A percentile compares a stretch with the other conserved stretches of the same genome.
These are phyloP conservation scores for Thyatira batis DNA, from an alignment of 2,888 invertebrate species.

Conservation along the genomic window DNA sequence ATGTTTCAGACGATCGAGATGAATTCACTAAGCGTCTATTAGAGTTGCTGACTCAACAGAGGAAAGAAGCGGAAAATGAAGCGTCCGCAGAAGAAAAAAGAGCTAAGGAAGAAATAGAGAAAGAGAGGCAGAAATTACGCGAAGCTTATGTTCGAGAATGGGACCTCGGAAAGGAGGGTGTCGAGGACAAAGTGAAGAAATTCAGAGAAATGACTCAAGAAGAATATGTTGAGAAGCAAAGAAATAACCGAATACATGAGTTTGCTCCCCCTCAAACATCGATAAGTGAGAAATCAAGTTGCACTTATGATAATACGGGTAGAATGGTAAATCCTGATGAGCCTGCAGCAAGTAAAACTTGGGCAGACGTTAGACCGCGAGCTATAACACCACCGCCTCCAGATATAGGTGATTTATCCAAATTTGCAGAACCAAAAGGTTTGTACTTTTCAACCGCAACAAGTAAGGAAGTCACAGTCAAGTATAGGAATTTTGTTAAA, in stretches of 20 bases:
- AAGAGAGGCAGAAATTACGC: slow-evolving; percentile 74
- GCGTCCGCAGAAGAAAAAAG: slow-evolving; percentile 67
- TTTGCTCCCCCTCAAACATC: slow-evolving; percentile 87
- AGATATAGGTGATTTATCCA: slow-evolving; percentile 38
- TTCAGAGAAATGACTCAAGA: slow-evolving; percentile 86
- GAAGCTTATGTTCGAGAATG: slow-evolving; percentile 85
- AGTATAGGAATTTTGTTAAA: slow-evolving; percentile 68
- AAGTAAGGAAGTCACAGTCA: slow-evolving; percentile 42
- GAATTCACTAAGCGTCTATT: slow-evolving; percentile 67
- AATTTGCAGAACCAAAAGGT: slow-evolving; percentile 48
- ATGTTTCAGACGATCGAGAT: slow-evolving; percentile 62
- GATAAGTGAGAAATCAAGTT: slow-evolving; percentile 36
- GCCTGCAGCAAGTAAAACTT: slow-evolving; percentile 42
- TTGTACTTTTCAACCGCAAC: slow-evolving; percentile 63
- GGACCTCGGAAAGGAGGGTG: slow-evolving; percentile 87
- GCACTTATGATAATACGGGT: slow-evolving; percentile 60
- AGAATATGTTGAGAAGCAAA: slow-evolving; percentile 89
- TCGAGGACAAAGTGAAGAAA: slow-evolving; percentile 69
- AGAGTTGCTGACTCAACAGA: slow-evolving; percentile 74
- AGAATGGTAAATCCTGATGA: slow-evolving; percentile 34
- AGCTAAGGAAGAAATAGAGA: slow-evolving; percentile 69
- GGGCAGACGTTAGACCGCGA: slow-evolving; percentile 66
- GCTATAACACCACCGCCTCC: slow-evolving; percentile 51
- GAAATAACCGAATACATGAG: slow-evolving; percentile 87
- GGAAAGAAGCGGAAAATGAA: slow-evolving; percentile 70